Evolutionary conservation across 2,113 vertebrate genomes (phyloP), one percentile per base, ranked within the genome.

Genomic region (Phylloscopus whistleri): DNA sequence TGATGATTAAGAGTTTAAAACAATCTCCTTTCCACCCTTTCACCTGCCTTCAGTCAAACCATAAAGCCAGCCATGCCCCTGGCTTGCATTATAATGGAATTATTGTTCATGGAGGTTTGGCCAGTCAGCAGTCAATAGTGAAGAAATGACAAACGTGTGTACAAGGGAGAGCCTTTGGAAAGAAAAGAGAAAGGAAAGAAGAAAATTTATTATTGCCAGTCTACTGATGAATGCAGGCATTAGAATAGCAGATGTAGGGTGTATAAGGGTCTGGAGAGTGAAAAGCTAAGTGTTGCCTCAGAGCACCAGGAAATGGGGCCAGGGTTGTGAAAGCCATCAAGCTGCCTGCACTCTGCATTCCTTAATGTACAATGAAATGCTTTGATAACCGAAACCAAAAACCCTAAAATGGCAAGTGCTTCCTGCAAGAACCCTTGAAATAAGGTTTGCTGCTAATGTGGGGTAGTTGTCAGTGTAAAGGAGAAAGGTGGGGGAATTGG

Each of bases 211-310:
- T 96, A 95, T 96, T 95, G 85, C 93, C 35, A 59, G 90, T 95
- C 75, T 87, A 90, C 97, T 97, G 97, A 97, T 97, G 97, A 98
- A 97, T 97, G 93, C 93, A 97, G 75, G 96, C 90, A 97, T 98
- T 98, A 98, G 96, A 98, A 97, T 87, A 97, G 96, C 98, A 98
- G 98, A 97, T 97, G 97, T 94, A 97, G 96, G 94, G 46, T 33
- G 59, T 74, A 77, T 56, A 73, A 95, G 80, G 91, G 80, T 84
- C 86, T 96, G 82, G 93, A 93, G 95, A 97, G 96, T 84, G 86
- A 96, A 96, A 95, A 97, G 91, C 96, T 97, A 88, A 97, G 93
- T 86, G 81, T 92, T 97, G 97, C 97, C 96, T 98, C 87, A 94
- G 90, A 98, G 97, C 93, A 48, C 89, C 96, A 97, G 97, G 97